phyloP scores from a whole-genome alignment of 2,888 invertebrate species.

The Caenorhabditis becei region DNA sequence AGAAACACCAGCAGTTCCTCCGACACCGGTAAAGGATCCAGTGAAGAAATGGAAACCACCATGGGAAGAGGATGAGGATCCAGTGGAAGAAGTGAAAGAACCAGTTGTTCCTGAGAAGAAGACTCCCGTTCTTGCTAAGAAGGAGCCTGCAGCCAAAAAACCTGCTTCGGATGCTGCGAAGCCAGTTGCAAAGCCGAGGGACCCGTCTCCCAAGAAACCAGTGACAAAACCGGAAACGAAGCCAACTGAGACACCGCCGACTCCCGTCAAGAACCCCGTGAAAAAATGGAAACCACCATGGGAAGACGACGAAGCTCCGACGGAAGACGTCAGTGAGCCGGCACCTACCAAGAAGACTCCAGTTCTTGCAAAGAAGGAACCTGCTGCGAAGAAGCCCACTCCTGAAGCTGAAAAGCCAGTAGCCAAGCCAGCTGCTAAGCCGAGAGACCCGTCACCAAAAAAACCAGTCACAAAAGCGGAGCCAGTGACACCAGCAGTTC shows the following conservation, averaged over 20 bases:
- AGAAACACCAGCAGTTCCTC: constrained; percentile 3
- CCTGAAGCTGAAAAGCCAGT: constrained; percentile 4
- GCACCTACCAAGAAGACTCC: constrained; percentile 54
- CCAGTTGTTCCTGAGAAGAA: constrained; percentile 29
- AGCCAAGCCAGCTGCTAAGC: constrained; percentile 10
- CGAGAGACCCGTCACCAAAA: constrained; percentile 43
- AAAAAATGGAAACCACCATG: constrained; percentile 65
- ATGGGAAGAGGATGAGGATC: constrained; percentile 50
- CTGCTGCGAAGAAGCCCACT: constrained; percentile 25
- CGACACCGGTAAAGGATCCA: constrained; percentile 37
- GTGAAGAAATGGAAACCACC: constrained; percentile 45
- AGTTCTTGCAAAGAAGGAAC: constrained; percentile 45
- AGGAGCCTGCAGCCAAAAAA: constrained; percentile 17
- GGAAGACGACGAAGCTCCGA: constrained; percentile 57
- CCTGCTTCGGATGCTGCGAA: constrained; percentile 2
- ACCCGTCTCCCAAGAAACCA: constrained; percentile 58
- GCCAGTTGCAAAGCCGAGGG: constrained; percentile 42
- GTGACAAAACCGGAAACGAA: constrained; percentile 36
- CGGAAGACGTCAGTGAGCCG: constrained; percentile 32
- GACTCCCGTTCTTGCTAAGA: constrained; percentile 24
- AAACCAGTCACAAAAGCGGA: constrained; percentile 1
- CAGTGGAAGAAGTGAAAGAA: constrained; percentile 34
- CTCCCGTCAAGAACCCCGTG: constrained; percentile 56
- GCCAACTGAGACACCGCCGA: constrained; percentile 32
- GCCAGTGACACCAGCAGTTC: constrained; percentile 1